Conservation (phyloP, 2,797 vertebrate genomes). For the Poeciliopsis paucimaculata region DNA sequence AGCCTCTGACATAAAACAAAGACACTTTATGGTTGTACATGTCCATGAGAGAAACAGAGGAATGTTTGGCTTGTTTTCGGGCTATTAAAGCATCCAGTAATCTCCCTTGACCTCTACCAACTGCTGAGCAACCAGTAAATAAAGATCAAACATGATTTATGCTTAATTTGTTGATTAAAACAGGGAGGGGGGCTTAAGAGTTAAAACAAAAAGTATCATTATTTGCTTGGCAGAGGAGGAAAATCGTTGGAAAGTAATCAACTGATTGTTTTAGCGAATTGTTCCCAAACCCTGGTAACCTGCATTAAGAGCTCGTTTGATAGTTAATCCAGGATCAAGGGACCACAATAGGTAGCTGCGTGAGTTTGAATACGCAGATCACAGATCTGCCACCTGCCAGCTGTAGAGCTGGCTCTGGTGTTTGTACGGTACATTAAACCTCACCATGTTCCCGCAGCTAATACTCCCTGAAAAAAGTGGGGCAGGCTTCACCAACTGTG, state of each 20-base stretch:
- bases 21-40: constrained; percentile 9
- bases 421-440: constrained; percentile 41
- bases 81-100: constrained; percentile 69
- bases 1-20: constrained; percentile 22
- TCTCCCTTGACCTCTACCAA: constrained; percentile 80
- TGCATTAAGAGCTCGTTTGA: constrained; percentile 77
- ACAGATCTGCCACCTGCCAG: constrained; percentile 73
- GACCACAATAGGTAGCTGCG: constrained; percentile 74
- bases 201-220: constrained; percentile 78
- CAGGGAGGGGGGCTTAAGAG: constrained; percentile 59
- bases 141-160: constrained; percentile 84
- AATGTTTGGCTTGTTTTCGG: constrained; percentile 66
- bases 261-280: constrained; percentile 83
- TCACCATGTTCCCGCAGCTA: constrained; percentile 37
- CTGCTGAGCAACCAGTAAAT: constrained; percentile 79
- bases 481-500: constrained; percentile 47
- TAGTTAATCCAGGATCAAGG: constrained; percentile 84
- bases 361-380: constrained; percentile 67
- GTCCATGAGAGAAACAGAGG: constrained; percentile 48
- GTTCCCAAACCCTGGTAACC: constrained; percentile 79
- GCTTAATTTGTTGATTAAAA: constrained; percentile 88
- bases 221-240: constrained; percentile 73
- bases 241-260: constrained; percentile 86
- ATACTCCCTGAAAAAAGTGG: constrained; percentile 55
- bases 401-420: constrained; percentile 50